phyloP scores from a whole-genome alignment of 2,113 vertebrate genomes.

The Strix uralensis region DNA sequence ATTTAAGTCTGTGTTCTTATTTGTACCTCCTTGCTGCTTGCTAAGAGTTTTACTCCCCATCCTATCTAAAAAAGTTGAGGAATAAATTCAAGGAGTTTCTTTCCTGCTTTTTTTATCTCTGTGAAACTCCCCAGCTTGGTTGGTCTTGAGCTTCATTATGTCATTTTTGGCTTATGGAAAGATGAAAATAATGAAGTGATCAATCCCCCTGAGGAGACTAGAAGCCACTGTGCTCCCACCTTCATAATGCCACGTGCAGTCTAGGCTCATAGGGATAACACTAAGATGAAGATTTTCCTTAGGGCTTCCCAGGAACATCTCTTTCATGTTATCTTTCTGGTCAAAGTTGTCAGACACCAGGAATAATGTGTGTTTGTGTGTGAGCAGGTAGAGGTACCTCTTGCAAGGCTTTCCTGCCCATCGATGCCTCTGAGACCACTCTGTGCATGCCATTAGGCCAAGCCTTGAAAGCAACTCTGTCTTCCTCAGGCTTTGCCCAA shows the following conservation, averaged over 20 bases:
- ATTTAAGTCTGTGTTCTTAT: neutral
- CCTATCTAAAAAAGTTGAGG: neutral
- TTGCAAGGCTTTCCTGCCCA: neutral
- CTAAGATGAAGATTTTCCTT: neutral
- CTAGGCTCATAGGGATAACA: neutral
- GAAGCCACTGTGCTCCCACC: neutral
- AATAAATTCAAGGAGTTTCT: neutral
- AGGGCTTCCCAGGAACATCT: neutral
- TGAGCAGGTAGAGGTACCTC: neutral
- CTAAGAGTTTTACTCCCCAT: neutral
- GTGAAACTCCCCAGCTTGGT: neutral
- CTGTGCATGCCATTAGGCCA: neutral
- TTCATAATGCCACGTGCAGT: neutral
- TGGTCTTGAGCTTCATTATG: neutral
- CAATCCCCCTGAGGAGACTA: neutral
- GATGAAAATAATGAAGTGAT: neutral
- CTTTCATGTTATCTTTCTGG: neutral
- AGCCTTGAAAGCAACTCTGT: neutral
- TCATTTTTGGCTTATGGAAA: neutral
- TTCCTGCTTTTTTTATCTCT: neutral
- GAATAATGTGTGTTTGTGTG: neutral
- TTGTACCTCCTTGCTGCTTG: neutral
- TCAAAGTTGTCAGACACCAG: neutral
- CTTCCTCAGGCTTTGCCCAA: neutral
- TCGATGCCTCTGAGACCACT: fast-evolving